These are phyloP conservation scores for Ceratina australensis DNA, from an alignment of 1,140 invertebrate species.

Conservation along the genomic window DNA sequence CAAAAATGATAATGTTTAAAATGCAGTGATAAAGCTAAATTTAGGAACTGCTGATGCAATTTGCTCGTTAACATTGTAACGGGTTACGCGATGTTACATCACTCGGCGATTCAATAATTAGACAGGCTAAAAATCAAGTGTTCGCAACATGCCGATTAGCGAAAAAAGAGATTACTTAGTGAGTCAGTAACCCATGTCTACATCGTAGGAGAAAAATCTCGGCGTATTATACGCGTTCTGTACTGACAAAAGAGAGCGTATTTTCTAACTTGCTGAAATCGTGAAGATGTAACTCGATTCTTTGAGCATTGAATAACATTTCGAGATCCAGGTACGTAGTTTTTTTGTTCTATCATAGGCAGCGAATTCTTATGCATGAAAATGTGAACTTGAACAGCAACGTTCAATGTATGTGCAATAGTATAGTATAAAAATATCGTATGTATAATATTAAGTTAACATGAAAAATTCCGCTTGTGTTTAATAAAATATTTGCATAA, in stretches of 20 bases:
- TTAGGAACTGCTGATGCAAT: conserved; percentile 17
- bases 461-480: too few relatives aligned
- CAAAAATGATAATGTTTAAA: too few relatives aligned
- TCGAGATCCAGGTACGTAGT: too few relatives aligned
- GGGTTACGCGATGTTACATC: conserved; percentile 30
- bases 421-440: too few relatives aligned
- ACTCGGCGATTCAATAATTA: conserved; percentile 32
- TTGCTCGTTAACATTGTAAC: neutral
- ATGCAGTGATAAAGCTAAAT: neutral
- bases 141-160: conserved; percentile 40
- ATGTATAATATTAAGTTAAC: too few relatives aligned
- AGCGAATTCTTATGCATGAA: too few relatives aligned
- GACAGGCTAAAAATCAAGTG: conserved; percentile 29
- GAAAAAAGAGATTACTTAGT: conserved; percentile 1
- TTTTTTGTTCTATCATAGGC: too few relatives aligned
- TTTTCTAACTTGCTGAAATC: neutral
- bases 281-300: neutral
- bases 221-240: neutral
- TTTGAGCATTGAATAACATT: too few relatives aligned
- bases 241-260: neutral
- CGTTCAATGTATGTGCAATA: too few relatives aligned
- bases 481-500: too few relatives aligned
- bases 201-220: conserved; percentile 18
- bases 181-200: conserved; percentile 15
- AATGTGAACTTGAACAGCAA: too few relatives aligned